Evolutionary conservation across 2,113 vertebrate genomes (phyloP).

Genomic region (Oreocharis arfaki): DNA sequence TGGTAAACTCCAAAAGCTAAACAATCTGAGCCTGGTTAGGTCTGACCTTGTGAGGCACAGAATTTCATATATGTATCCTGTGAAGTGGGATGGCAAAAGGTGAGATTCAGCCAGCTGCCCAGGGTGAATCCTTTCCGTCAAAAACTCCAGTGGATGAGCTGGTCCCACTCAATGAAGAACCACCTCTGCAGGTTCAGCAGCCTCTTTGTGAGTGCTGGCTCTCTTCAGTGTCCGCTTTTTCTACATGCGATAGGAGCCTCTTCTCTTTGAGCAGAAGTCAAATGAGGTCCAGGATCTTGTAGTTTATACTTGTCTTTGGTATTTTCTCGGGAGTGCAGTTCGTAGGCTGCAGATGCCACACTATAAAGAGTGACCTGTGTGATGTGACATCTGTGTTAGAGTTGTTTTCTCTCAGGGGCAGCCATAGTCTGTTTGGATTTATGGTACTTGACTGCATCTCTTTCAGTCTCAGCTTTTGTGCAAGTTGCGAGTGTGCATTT

Average conservation of each 20-base stretch:
- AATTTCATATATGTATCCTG: background rate
- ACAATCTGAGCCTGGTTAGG: background rate
- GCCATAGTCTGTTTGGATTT: background rate
- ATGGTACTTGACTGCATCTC: background rate
- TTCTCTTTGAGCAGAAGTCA: background rate
- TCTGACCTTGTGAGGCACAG: background rate
- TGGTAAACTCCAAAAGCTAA: background rate
- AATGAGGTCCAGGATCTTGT: background rate
- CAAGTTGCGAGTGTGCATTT: background rate
- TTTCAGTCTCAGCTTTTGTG: background rate
- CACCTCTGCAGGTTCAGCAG: background rate
- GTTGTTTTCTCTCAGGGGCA: background rate
- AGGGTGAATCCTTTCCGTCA: background rate
- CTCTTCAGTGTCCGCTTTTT: background rate
- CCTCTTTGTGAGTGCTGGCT: rapidly evolving
- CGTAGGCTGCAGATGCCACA: background rate
- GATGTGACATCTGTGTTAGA: background rate
- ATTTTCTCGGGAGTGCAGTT: background rate
- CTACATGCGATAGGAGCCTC: background rate
- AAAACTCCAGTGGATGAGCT: background rate
- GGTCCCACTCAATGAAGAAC: background rate
- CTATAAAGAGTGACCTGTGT: background rate
- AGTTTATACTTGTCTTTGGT: background rate
- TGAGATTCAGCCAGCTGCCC: background rate
- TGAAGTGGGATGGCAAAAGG: background rate